Evolutionary conservation across 1,140 invertebrate species (phyloP).

Genomic region (Drosophila quadrilineata): DNA sequence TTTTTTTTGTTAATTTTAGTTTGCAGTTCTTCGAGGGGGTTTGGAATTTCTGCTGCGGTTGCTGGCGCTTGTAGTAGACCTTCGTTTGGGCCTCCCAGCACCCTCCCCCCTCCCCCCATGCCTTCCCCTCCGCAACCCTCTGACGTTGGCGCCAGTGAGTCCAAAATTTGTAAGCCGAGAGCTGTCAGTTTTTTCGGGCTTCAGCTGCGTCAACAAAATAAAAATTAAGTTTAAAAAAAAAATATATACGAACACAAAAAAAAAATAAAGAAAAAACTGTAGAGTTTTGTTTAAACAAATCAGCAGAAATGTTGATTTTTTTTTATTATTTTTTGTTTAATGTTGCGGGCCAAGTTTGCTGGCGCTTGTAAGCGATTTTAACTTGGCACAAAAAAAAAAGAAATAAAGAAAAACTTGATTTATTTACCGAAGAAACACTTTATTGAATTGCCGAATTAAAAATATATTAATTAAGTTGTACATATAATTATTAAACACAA

Average conservation of each 20-base stretch:
- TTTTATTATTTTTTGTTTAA: no score
- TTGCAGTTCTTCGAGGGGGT: no score
- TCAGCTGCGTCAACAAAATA: constrained; percentile 65
- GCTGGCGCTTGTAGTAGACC: constrained; percentile 36
- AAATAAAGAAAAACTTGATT: constrained; percentile 9
- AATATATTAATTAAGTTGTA: no score
- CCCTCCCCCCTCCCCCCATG: no score
- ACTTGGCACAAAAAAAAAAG: constrained; percentile 27
- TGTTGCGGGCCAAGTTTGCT: constrained; percentile 56
- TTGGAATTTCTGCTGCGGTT: constrained; percentile 10
- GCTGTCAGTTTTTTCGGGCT: constrained; percentile 26
- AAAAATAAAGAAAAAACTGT: no score
- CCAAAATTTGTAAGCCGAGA: constrained; percentile 56
- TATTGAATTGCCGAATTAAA: no score
- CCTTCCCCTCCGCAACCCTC: no score
- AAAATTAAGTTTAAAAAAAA: no score
- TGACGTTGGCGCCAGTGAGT: constrained; percentile 44
- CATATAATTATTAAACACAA: no score
- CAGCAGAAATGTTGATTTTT: constrained; percentile 60
- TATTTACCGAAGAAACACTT: no score
- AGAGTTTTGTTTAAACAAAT: constrained; percentile 59
- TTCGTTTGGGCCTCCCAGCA: constrained; percentile 22
- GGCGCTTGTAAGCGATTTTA: constrained; percentile 64
- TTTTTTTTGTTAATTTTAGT: constrained; percentile 7
- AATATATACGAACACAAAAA: no score